A percentile compares a stretch with the other conserved stretches of the same genome.
Conservation (phyloP, 2,113 vertebrate genomes). For the Egretta garzetta region DNA sequence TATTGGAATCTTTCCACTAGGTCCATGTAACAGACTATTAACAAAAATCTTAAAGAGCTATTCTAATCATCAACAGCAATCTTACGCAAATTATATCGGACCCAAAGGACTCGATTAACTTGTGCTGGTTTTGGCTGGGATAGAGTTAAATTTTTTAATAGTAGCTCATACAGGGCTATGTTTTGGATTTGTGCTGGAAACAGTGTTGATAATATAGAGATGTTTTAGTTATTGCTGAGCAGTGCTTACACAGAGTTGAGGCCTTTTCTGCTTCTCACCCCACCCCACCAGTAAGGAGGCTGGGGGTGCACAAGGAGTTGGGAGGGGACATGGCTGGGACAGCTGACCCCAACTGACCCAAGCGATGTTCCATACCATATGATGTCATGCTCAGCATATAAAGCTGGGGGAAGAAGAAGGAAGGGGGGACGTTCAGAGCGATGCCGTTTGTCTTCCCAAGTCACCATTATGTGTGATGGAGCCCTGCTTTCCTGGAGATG, state of each 20-base stretch:
- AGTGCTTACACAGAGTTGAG: background rate
- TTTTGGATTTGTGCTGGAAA: background rate
- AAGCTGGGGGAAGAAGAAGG: background rate
- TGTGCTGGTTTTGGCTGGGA: background rate
- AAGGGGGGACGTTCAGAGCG: background rate
- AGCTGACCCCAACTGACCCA: background rate
- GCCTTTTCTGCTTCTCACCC: background rate
- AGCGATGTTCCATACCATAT: background rate
- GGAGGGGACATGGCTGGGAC: background rate
- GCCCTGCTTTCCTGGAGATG: background rate
- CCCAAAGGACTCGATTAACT: constrained; percentile 70
- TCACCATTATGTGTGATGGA: rapidly evolving
- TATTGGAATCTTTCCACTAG: constrained; percentile 72
- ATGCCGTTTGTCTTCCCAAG: background rate
- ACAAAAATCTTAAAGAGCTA: constrained; percentile 78
- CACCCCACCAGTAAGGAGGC: background rate
- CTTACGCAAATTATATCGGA: constrained; percentile 75
- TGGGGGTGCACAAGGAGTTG: background rate
- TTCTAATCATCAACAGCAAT: constrained; percentile 76
- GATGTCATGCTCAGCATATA: background rate
- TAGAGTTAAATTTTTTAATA: background rate
- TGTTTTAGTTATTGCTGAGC: background rate
- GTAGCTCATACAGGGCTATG: background rate
- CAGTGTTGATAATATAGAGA: background rate
- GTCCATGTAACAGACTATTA: constrained; percentile 71